Base-by-base conservation (phyloP, 64 coral and sea anemone genomes). In the Pocillopora damicornis region DNA sequence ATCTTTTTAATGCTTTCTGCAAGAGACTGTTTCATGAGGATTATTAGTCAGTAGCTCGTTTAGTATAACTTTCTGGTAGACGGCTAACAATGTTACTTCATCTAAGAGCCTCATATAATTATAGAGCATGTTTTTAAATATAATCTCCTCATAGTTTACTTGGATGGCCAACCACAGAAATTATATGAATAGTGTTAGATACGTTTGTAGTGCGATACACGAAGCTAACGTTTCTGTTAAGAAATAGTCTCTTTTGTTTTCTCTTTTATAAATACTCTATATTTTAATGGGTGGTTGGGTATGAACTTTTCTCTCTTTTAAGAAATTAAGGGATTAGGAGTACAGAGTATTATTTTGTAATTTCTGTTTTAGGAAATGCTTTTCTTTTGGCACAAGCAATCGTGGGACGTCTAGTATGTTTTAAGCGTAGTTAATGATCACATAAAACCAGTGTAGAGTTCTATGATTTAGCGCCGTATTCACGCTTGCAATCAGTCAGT, bases 341-440 rank as follows among this genome's bases (percentile, higher is more conserved):
- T 67, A 83, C 35, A 38, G 80, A 16, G 60, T 83, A 37, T 67
- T 83, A 4, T 83, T 45, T 22, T 35, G 36, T 83, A 51, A 83
- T 83, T 83, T 83, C 62, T 67, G 62, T 83, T 83, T 67, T 83
- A 83, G 30, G 61, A 63, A 83, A 83, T 51, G 75, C 13, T 45
- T 77, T 60, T 60, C 20, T 59, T 79, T 79, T 83, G 61, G 80
- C 13, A 63, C 79, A 81, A 35, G 34, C 79, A 81, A 81, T 63
- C 16, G 57, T 59, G 59, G 9, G 30, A 34, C 20, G 25, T 62
- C 60, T 37, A 12, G 11, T 16, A 8, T 77, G 16, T 57, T 18
- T 79, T 20, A 25, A 20, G 59, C 45, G 9, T 18, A 11, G 4
- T 25, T 58, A 12, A 26, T 26, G 23, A 59, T 11, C 11, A 15